Percentiles rank a stretch among this genome's conserved stretches.
phyloP scores from a whole-genome alignment of 2,888 invertebrate species.

The Eueremaeus valkanovi region DNA sequence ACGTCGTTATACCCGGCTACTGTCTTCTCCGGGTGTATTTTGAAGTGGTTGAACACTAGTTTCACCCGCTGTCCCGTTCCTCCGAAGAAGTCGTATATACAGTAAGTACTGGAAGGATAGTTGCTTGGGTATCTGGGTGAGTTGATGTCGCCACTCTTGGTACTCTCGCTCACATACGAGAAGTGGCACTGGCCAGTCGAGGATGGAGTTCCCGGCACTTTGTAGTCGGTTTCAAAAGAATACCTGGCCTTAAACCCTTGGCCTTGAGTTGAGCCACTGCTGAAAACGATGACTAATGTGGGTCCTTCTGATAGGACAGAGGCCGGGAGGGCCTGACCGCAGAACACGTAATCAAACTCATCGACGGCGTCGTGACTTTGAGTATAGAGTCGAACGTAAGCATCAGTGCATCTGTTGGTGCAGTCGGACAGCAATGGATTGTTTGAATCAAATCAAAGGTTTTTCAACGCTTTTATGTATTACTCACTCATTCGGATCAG shows the following conservation, averaged over 20 bases:
- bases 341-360: slow-evolving; percentile 86
- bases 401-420: slow-evolving; percentile 40
- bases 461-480: neutral
- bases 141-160: slow-evolving; percentile 86
- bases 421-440: neutral
- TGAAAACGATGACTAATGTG: slow-evolving; percentile 87
- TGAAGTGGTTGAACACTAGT: slow-evolving; percentile 59
- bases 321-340: slow-evolving; percentile 72
- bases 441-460: neutral
- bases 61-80: slow-evolving; percentile 64
- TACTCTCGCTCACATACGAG: slow-evolving; percentile 79
- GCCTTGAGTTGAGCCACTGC: slow-evolving; percentile 84
- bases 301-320: slow-evolving; percentile 82
- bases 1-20: slow-evolving; percentile 54
- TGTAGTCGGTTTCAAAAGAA: slow-evolving; percentile 65
- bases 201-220: slow-evolving; percentile 64
- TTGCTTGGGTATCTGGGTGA: slow-evolving; percentile 93
- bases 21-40: slow-evolving; percentile 44
- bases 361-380: slow-evolving; percentile 73
- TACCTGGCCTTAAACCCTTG: slow-evolving; percentile 85
- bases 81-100: slow-evolving; percentile 80
- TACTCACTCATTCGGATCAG: slow-evolving; percentile 41
- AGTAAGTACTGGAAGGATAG: slow-evolving; percentile 91
- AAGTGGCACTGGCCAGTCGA: slow-evolving; percentile 86
- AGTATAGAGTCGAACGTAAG: slow-evolving; percentile 40